A percentile compares a stretch with the other conserved stretches of the same genome.
These are phyloP conservation scores for Phenacoccus solenopsis DNA, from an alignment of 1,140 invertebrate genomes.

Conservation along the genomic window DNA sequence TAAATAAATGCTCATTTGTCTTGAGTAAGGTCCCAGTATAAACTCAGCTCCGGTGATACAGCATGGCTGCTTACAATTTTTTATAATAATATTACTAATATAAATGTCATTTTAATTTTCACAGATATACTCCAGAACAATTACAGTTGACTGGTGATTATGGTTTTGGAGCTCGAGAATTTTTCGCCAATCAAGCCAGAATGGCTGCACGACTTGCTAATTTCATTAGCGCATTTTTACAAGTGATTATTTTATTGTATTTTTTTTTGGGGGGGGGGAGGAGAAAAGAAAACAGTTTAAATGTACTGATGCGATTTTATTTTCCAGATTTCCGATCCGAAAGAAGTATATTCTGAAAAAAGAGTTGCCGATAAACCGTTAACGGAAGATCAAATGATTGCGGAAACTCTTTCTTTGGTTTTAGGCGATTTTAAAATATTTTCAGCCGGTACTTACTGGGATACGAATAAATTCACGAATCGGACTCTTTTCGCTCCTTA, in stretches of 20 bases:
- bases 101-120: too few relatives aligned
- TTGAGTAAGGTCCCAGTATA: not conserved
- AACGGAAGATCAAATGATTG: conserved; percentile 88
- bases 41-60: not conserved
- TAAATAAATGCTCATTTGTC: too few relatives aligned
- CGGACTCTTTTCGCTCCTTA: conserved; percentile 85
- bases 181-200: conserved; percentile 88
- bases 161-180: conserved; percentile 67
- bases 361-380: conserved; percentile 74
- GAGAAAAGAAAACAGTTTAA: too few relatives aligned
- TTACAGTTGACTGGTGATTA: conserved; percentile 69
- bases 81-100: too few relatives aligned
- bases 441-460: conserved; percentile 87
- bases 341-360: conserved; percentile 87
- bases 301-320: conserved; percentile 31
- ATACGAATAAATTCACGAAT: conserved; percentile 89
- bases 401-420: conserved; percentile 78
- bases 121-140: conserved; percentile 55
- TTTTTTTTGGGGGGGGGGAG: too few relatives aligned
- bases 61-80: conserved; percentile 11
- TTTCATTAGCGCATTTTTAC: conserved; percentile 86
- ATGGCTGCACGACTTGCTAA: conserved; percentile 89
- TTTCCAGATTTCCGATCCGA: conserved; percentile 70
- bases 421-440: conserved; percentile 83
- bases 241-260: conserved; percentile 39